Evolutionary conservation across 2,113 vertebrate species (phyloP).

Genomic region (Egretta garzetta): DNA sequence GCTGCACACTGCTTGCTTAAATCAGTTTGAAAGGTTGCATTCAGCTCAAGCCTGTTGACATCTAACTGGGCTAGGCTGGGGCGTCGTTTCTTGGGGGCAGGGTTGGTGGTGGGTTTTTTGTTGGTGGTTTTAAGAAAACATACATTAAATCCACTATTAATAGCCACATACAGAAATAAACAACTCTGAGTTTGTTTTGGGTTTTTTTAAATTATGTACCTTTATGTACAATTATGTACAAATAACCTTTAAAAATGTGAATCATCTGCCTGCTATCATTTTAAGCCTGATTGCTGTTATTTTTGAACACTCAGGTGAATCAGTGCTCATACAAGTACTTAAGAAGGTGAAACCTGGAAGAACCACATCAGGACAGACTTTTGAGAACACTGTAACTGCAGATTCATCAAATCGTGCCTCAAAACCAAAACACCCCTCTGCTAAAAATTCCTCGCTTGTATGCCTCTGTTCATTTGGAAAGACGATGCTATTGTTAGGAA

Average conservation of each 20-base stretch:
- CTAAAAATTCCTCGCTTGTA: conserved; percentile 18
- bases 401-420: background rate
- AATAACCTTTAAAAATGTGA: background rate
- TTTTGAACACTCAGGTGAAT: conserved; percentile 9
- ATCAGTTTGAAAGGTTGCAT: background rate
- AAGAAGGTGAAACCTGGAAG: background rate
- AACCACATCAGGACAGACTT: background rate
- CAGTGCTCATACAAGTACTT: background rate
- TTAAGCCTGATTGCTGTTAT: background rate
- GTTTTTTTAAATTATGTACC: background rate
- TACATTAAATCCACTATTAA: background rate
- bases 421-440: background rate
- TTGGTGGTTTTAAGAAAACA: background rate
- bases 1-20: background rate
- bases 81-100: background rate
- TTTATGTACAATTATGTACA: background rate
- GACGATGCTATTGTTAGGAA: conserved; percentile 17
- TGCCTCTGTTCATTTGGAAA: background rate
- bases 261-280: background rate
- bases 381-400: background rate
- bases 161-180: background rate
- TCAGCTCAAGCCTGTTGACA: background rate
- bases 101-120: background rate
- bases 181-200: background rate
- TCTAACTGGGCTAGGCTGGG: background rate